phyloP scores from a whole-genome alignment of 37 sponge, comb jelly and placozoan species.

The Ephydatia muelleri region DNA sequence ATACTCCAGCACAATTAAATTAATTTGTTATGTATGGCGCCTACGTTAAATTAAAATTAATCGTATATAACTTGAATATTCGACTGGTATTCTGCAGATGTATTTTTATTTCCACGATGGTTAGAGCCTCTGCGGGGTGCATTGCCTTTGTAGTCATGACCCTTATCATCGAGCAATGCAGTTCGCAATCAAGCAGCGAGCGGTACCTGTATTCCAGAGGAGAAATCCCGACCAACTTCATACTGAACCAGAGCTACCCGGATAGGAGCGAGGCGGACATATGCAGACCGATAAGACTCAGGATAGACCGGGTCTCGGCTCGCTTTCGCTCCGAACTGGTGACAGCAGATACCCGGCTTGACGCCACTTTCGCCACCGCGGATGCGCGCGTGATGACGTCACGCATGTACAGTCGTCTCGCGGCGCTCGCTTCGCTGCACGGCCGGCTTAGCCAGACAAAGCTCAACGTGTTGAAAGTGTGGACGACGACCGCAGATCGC shows the following conservation, averaged over 20 bases:
- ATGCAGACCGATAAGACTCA: conserved; percentile 74
- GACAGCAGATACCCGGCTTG: conserved; percentile 16
- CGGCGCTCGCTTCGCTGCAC: conserved; percentile 41
- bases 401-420: conserved; percentile 45
- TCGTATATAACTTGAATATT: too few relatives aligned
- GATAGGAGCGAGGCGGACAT: conserved; percentile 55
- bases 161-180: neutral
- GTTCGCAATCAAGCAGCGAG: neutral
- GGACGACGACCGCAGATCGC: conserved; percentile 38
- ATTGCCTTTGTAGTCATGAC: neutral
- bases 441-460: neutral
- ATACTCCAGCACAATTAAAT: too few relatives aligned
- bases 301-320: conserved; percentile 61
- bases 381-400: conserved; percentile 74
- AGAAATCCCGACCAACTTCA: conserved; percentile 37
- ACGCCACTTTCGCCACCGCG: conserved; percentile 31
- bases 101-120: neutral
- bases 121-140: neutral
- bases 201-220: conserved; percentile 40
- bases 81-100: too few relatives aligned
- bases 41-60: too few relatives aligned
- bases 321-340: conserved; percentile 52
- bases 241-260: conserved; percentile 52
- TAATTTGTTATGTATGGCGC: too few relatives aligned
- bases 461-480: conserved; percentile 53